Percentiles rank a stretch among this genome's conserved stretches.
These are phyloP conservation scores for Petrolisthes cinctipes DNA, from an alignment of 2,888 invertebrate species.

Conservation along the genomic window DNA sequence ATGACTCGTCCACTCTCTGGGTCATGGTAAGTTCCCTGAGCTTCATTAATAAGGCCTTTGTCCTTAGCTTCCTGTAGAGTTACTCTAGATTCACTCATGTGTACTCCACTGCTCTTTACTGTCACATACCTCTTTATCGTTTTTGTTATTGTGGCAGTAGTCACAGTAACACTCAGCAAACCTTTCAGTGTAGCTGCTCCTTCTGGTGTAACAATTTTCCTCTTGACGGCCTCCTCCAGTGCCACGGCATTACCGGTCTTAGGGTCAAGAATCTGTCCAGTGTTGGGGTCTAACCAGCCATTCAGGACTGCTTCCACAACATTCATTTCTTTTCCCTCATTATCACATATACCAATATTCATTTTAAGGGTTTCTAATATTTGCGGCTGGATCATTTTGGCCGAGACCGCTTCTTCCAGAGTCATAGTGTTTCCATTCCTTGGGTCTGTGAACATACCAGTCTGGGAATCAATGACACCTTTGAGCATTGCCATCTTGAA, in stretches of 20 bases:
- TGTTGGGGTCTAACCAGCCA: conserved; percentile 87
- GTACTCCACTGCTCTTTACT: conserved; percentile 77
- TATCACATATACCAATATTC: conserved; percentile 82
- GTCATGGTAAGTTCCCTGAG: conserved; percentile 78
- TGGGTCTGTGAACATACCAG: conserved; percentile 80
- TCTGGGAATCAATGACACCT: conserved; percentile 77
- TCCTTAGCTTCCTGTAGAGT: conserved; percentile 84
- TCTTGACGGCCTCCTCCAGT: conserved; percentile 86
- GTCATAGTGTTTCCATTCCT: conserved; percentile 82
- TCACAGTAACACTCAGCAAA: conserved; percentile 87
- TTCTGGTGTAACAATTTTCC: conserved; percentile 86
- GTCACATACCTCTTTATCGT: conserved; percentile 86
- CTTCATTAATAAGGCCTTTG: conserved; percentile 84
- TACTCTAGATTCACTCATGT: conserved; percentile 73
- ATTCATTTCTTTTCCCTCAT: conserved; percentile 81
- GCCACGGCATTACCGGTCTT: conserved; percentile 80
- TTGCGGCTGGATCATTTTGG: conserved; percentile 81
- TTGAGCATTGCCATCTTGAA: conserved; percentile 85
- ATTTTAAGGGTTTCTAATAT: conserved; percentile 82
- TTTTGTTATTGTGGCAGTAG: conserved; percentile 87
- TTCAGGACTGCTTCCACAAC: conserved; percentile 90
- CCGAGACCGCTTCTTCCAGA: conserved; percentile 83
- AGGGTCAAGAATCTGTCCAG: conserved; percentile 86
- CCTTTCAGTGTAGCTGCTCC: conserved; percentile 89
- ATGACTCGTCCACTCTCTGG: conserved; percentile 70